Conservation (phyloP, 2,797 vertebrate species). For the Steatocranus sp. region DNA sequence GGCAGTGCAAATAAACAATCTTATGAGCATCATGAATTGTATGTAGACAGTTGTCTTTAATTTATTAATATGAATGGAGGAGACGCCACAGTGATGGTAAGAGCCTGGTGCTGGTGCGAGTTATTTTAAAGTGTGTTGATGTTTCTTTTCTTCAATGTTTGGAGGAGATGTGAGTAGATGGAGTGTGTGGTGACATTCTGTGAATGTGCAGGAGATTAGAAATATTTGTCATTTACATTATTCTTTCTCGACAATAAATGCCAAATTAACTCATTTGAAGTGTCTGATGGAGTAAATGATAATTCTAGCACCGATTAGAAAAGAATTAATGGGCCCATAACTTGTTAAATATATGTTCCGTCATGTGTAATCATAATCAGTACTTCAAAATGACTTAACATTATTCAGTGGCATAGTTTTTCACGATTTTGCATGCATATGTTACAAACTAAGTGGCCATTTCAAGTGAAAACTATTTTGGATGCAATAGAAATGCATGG, state of each 20-base stretch:
- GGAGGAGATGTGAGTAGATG: neutral
- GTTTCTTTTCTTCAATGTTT: constrained; percentile 33
- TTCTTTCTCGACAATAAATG: constrained; percentile 64
- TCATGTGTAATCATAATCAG: neutral
- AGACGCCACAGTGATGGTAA: neutral
- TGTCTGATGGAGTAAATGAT: neutral
- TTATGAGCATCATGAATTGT: constrained; percentile 28
- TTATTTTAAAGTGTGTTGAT: neutral
- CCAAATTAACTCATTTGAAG: constrained; percentile 35
- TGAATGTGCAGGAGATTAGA: constrained; percentile 60
- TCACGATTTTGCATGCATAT: neutral
- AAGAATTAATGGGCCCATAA: neutral
- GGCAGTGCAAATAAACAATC: constrained; percentile 55
- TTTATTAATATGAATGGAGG: constrained; percentile 29
- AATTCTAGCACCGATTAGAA: neutral
- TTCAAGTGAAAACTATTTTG: neutral
- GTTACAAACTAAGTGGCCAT: neutral
- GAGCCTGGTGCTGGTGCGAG: neutral
- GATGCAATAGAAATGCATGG: neutral
- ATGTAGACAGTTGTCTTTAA: constrained; percentile 37
- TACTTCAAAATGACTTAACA: neutral
- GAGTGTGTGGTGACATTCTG: constrained; percentile 49
- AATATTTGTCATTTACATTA: constrained; percentile 47
- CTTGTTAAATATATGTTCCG: neutral
- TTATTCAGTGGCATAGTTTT: neutral